Base-by-base conservation (phyloP, 2,888 invertebrate genomes). In the Villa cingulata region DNA sequence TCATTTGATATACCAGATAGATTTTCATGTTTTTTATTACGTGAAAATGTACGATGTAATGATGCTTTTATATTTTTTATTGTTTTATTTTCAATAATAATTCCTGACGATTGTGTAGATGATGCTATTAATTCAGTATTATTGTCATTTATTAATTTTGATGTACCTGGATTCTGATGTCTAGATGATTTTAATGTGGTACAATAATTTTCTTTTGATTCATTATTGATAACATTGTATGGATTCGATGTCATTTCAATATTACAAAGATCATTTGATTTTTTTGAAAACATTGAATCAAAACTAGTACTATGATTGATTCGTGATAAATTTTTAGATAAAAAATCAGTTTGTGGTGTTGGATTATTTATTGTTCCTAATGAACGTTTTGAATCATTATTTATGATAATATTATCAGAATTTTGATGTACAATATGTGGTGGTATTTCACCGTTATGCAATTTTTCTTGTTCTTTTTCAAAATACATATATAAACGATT, bases 401-500 rank as follows among this genome's bases (percentile, higher is more conserved):
- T 32, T 12, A 12, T 12, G 9, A 14, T 12, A 12, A 12, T 32
- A 12, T 9, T 3, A 12, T 12, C 12, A 4, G 29, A 12, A 12
- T 9, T 12, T 32, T 9, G 12, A 27, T 27, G 27, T 12, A 12
- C 14, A 5, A 60, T 65, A 55, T 73, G 63, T 0, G 75, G 66
- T 16, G 72, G 60, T 12, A 78, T 71, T 36, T 83, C 79, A 2
- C 78, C 77, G 5, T 76, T 77, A 53, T 86, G 84, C 1, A 88
- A 70, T 45, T 79, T 76, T 43, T 80, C 78, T 59, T 89, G 87
- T 58, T 90, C 86, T 44, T 72, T 74, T 62, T 90, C 89, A 59
- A 92, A 91, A 66, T 89, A 90, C 2, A 79, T 76, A 62, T 89
- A 85, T 1, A 94, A 71, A 1, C 85, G 76, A 64, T 88, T 89